Evolutionary conservation across 2,888 invertebrate genomes (phyloP).

Genomic region (Pantelozetes paolii): DNA sequence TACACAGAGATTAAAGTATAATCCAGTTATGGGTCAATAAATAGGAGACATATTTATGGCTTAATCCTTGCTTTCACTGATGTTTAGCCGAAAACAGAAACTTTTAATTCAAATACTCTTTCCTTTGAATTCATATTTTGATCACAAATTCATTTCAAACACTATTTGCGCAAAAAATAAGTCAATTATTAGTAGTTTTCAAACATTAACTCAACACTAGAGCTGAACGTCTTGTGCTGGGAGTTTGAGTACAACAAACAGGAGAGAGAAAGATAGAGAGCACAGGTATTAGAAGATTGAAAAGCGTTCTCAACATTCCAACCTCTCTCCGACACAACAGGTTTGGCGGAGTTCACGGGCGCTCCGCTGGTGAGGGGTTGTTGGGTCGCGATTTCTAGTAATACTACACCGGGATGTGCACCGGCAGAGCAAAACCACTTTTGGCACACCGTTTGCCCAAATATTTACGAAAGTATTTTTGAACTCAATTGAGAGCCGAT

Average conservation of each 20-base stretch:
- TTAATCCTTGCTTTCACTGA: too few relatives aligned
- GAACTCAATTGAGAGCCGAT: too few relatives aligned
- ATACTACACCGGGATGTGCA: too few relatives aligned
- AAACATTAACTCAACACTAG: not conserved
- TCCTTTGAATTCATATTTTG: too few relatives aligned
- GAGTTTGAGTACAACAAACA: not conserved
- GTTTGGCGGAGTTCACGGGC: not conserved
- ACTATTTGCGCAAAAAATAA: not conserved
- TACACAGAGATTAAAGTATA: too few relatives aligned
- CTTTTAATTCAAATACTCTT: too few relatives aligned
- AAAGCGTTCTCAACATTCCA: constrained; percentile 16
- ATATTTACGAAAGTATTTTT: not conserved
- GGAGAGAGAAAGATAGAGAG: not conserved
- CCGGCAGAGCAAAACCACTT: too few relatives aligned
- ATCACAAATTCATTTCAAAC: too few relatives aligned
- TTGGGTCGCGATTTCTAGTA: not conserved
- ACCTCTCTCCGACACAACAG: constrained; percentile 1
- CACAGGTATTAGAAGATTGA: not conserved
- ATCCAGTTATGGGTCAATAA: too few relatives aligned
- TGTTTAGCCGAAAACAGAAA: too few relatives aligned
- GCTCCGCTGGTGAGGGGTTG: not conserved
- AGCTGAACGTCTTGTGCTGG: not conserved
- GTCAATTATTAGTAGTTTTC: not conserved
- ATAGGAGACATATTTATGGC: too few relatives aligned
- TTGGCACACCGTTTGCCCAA: not conserved